Evolutionary conservation across 2,113 vertebrate species (phyloP).

Genomic region (Perccottus glenii): DNA sequence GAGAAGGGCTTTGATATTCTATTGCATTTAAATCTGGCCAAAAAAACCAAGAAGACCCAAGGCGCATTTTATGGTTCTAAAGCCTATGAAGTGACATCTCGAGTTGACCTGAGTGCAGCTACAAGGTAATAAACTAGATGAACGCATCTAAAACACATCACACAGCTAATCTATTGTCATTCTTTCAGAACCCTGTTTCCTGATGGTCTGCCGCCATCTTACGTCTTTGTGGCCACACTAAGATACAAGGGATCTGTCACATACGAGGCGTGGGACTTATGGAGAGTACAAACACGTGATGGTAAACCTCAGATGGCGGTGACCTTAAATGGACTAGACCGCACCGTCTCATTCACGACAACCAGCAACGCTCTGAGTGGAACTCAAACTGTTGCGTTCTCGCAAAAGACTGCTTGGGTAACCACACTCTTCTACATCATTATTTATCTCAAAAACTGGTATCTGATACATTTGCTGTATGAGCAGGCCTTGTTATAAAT

Average conservation of each 20-base stretch:
- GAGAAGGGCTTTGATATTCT: constrained; percentile 98
- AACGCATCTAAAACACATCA: background rate
- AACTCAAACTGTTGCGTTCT: constrained; percentile 87
- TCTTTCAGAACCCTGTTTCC: constrained; percentile 88
- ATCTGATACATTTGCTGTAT: background rate
- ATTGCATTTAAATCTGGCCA: constrained; percentile 88
- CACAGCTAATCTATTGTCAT: background rate
- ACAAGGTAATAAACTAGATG: constrained; percentile 85
- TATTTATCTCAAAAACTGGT: background rate
- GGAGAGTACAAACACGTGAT: constrained; percentile 89
- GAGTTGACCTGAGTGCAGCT: constrained; percentile 86
- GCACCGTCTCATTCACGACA: constrained; percentile 88
- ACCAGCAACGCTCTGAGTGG: constrained; percentile 84
- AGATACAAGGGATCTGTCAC: constrained; percentile 87
- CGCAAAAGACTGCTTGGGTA: constrained; percentile 84
- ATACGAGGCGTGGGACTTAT: constrained; percentile 93
- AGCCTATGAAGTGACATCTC: constrained; percentile 90
- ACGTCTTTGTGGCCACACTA: constrained; percentile 95
- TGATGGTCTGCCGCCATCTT: constrained; percentile 95
- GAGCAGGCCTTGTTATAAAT: background rate
- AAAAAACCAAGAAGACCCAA: constrained; percentile 89
- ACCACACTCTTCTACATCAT: background rate
- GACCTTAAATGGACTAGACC: constrained; percentile 87
- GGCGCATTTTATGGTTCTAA: constrained; percentile 85
- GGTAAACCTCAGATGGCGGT: constrained; percentile 92